Base-by-base conservation (phyloP, 2,797 vertebrate genomes). In the Tapirus indicus region DNA sequence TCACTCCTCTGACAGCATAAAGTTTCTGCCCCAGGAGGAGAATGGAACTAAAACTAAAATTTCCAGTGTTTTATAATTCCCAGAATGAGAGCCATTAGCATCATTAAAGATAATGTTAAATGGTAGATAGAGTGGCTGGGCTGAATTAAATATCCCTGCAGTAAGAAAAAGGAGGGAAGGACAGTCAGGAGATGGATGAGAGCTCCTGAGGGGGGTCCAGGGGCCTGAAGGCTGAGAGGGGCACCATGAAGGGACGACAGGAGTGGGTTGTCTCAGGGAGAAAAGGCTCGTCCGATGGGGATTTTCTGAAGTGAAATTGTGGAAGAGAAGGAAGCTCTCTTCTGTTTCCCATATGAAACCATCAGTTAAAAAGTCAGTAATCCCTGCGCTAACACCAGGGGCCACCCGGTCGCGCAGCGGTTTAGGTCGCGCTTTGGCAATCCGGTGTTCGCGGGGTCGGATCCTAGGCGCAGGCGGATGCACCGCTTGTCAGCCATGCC, bases 231-330 rank as follows among this genome's bases (percentile, higher is more conserved):
- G 9, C 56, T 62, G 14, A 35, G 17, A 32, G 17, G 13, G 27
- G 17, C 14, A 6, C 88, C 38, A 23, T 74, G 52, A n/a, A 71
- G 35, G 17, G 49, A 41, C 47, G 32, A 11, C 1, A 25, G 38
- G 47, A 66, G 32, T n/a, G 5, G 74, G 25, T 25, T 18, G 5
- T 35, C 74, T 27, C 35, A 20, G 25, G 21, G 20, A 84, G 27
- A 62, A 44, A 77, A 84, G 25, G 35, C 64, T 38, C 23, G 17
- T 71, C 52, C n/a, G 10, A 14, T 6, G 18, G 79, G 71, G 18
- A 83, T 84, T 94, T 78, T 75, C 35, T 77, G 49, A 95, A 29
- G 35, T 84, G 38, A 90, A 54, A 79, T 41, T 92, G n/a, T 75
- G 13, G 75, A 96, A 90, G 62, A 58, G 21, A 83, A 97, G 58